Percentiles rank a stretch among this genome's conserved stretches.
Conservation (phyloP, 2,888 invertebrate genomes). For the Drosophila fungiperda region DNA sequence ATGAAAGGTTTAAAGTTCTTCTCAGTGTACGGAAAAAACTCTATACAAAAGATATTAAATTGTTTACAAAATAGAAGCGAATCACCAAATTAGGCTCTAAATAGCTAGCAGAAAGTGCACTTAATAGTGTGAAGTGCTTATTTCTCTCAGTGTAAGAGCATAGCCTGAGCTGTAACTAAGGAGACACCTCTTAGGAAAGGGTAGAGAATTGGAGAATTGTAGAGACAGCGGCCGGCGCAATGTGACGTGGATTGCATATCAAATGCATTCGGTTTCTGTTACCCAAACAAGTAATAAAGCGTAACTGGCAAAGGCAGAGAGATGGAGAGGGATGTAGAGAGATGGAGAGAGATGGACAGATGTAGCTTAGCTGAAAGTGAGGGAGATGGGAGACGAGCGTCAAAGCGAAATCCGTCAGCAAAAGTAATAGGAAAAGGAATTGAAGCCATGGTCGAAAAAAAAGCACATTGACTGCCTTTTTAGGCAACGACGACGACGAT, state of each 20-base stretch:
- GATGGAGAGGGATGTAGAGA: neutral
- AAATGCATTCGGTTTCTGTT: slow-evolving; percentile 55
- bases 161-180: neutral
- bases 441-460: slow-evolving; percentile 43
- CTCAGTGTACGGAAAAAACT: too few species aligned
- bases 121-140: accelerated
- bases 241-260: slow-evolving; percentile 67
- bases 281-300: slow-evolving; percentile 70
- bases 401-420: slow-evolving; percentile 74
- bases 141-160: neutral
- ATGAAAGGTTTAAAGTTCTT: too few species aligned
- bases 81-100: neutral
- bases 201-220: slow-evolving; percentile 9
- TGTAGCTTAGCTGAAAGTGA: neutral
- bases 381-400: slow-evolving; percentile 14
- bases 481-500: neutral
- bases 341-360: neutral
- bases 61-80: neutral
- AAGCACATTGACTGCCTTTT: slow-evolving; percentile 36
- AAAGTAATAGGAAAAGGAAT: slow-evolving; percentile 63
- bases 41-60: accelerated
- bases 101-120: neutral
- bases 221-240: slow-evolving; percentile 40
- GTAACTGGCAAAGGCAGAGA: slow-evolving; percentile 48
- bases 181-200: neutral